These are phyloP conservation scores for Zaprionus taronus DNA, from an alignment of 1,140 invertebrate genomes.

Conservation along the genomic window DNA sequence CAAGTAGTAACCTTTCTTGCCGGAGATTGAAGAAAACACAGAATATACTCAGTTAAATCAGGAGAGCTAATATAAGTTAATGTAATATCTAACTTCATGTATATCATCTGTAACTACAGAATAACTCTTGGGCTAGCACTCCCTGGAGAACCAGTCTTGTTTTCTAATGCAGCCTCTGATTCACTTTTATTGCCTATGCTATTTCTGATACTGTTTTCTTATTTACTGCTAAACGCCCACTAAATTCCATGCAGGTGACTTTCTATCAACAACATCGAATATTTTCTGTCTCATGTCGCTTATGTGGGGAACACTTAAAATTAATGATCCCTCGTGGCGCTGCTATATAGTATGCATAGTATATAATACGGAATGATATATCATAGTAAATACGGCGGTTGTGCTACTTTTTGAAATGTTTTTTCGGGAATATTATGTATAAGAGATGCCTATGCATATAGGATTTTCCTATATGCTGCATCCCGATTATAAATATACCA, in stretches of 20 bases:
- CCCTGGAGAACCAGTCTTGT: not conserved
- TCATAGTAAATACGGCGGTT: not conserved
- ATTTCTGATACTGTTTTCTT: conserved; percentile 17
- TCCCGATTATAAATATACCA: conserved; percentile 28
- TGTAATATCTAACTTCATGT: no score
- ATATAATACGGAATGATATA: not conserved
- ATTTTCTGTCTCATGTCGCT: conserved; percentile 1
- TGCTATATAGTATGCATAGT: conserved; percentile 7
- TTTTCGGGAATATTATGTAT: conserved; percentile 35
- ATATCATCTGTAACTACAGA: not conserved
- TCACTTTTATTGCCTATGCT: conserved; percentile 12
- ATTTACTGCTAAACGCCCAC: conserved; percentile 31
- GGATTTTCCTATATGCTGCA: conserved; percentile 28
- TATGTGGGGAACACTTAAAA: conserved; percentile 37
- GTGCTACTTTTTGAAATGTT: not conserved
- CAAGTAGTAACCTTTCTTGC: no score
- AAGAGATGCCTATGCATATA: not conserved
- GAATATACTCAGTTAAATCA: not conserved
- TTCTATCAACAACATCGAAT: conserved; percentile 34
- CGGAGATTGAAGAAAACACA: no score
- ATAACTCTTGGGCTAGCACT: not conserved
- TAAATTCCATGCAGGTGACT: conserved; percentile 37
- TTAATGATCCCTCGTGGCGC: conserved; percentile 33
- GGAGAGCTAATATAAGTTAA: no score
- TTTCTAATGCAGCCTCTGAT: conserved; percentile 22